These are phyloP conservation scores for Cheilosia grossa DNA, from an alignment of 2,888 invertebrate genomes.

Conservation along the genomic window DNA sequence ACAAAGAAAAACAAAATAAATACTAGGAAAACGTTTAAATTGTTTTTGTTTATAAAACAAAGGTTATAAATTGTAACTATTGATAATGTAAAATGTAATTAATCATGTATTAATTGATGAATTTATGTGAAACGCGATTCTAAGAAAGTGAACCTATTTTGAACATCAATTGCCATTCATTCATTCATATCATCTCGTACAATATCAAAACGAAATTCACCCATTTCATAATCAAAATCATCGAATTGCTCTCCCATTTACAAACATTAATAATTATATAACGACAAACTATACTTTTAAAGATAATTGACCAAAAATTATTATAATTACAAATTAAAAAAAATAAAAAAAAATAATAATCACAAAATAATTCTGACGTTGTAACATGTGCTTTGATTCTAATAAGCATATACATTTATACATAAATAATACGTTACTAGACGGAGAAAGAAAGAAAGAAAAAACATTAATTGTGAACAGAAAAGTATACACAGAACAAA, in stretches of 20 bases:
- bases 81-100: conserved; percentile 20
- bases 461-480: conserved; percentile 76
- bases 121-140: conserved; percentile 40
- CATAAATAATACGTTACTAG: conserved; percentile 26
- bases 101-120: conserved; percentile 40
- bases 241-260: conserved; percentile 62
- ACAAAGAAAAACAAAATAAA: conserved; percentile 44
- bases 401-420: conserved; percentile 47
- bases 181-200: conserved; percentile 58
- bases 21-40: conserved; percentile 19
- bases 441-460: conserved; percentile 31
- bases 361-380: conserved; percentile 42
- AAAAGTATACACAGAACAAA: conserved; percentile 79
- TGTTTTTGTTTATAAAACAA: conserved; percentile 24
- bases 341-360: not conserved
- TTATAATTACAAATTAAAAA: conserved; percentile 7
- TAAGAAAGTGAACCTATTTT: conserved; percentile 65
- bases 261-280: conserved; percentile 17
- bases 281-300: conserved; percentile 24
- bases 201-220: conserved; percentile 51
- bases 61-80: conserved; percentile 23
- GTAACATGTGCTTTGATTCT: conserved; percentile 67
- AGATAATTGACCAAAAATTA: conserved; percentile 62
- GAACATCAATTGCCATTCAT: conserved; percentile 50
- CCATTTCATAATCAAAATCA: conserved; percentile 66